Evolutionary conservation across 1,140 invertebrate species (phyloP).

Genomic region (Scaptomyza montana): DNA sequence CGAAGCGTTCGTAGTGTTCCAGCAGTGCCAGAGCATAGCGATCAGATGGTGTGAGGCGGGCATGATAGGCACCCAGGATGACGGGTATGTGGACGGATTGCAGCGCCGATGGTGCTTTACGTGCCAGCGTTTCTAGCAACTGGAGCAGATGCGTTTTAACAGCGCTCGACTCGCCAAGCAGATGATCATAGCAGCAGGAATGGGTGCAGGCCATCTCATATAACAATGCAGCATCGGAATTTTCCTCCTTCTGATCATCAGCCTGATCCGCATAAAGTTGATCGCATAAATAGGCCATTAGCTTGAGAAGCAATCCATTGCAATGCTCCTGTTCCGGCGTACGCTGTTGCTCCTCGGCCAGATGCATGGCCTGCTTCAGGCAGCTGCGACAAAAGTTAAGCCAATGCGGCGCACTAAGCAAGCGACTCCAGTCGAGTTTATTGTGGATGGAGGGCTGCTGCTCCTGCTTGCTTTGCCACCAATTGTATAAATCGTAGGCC

Average conservation of each 20-base stretch:
- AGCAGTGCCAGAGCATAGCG: constrained; percentile 87
- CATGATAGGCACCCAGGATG: constrained; percentile 89
- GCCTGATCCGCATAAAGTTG: constrained; percentile 84
- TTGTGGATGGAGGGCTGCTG: neutral
- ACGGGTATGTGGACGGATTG: constrained; percentile 87
- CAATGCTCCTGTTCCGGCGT: constrained; percentile 65
- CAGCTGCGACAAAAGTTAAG: constrained; percentile 87
- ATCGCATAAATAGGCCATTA: constrained; percentile 86
- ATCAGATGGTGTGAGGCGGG: constrained; percentile 87
- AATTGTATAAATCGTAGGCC: constrained; percentile 68
- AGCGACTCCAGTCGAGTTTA: constrained; percentile 79
- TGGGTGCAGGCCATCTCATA: constrained; percentile 91
- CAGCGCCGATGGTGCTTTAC: constrained; percentile 86
- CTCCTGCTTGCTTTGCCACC: constrained; percentile 68
- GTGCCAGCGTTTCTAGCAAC: constrained; percentile 86
- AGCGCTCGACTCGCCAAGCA: constrained; percentile 77
- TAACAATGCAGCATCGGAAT: constrained; percentile 81
- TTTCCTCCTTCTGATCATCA: constrained; percentile 11
- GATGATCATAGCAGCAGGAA: constrained; percentile 88
- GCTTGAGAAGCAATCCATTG: constrained; percentile 84
- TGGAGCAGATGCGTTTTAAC: constrained; percentile 86
- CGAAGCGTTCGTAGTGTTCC: constrained; percentile 86
- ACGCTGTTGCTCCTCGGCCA: constrained; percentile 75
- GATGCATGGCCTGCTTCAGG: constrained; percentile 87
- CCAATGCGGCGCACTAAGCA: constrained; percentile 86